Evolutionary conservation across 1,140 invertebrate species (phyloP).

Genomic region (Hylaeus volcanicus): DNA sequence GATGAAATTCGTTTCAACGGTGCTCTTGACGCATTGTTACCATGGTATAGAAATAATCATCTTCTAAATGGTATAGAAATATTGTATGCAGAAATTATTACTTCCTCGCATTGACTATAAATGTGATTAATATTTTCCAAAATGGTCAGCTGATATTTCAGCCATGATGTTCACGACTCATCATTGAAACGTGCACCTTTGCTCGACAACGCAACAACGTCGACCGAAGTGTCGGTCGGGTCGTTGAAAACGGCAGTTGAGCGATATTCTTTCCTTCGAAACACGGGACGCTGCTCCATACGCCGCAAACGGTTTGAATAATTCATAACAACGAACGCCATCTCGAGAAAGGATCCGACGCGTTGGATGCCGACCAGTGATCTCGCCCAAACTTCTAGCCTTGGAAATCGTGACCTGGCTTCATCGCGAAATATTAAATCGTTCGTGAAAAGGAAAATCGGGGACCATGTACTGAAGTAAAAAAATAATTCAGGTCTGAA

Average conservation of each 20-base stretch:
- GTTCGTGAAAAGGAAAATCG: neutral
- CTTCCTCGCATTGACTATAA: too few species aligned
- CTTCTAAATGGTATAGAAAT: too few species aligned
- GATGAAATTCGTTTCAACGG: too few species aligned
- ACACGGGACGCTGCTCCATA: neutral
- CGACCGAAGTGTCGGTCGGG: neutral
- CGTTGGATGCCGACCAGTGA: neutral
- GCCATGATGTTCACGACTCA: neutral
- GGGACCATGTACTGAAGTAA: too few species aligned
- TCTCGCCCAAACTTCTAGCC: neutral
- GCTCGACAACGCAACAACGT: too few species aligned
- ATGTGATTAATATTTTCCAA: neutral
- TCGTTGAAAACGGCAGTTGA: conserved; percentile 1
- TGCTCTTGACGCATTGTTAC: too few species aligned
- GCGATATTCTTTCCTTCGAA: neutral
- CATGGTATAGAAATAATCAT: too few species aligned
- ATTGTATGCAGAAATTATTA: too few species aligned
- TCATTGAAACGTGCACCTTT: neutral
- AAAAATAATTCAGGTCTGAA: too few species aligned
- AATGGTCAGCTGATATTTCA: too few species aligned
- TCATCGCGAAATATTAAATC: neutral
- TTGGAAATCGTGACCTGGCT: neutral
- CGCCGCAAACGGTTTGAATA: conserved; percentile 4
- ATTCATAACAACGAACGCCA: neutral
- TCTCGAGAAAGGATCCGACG: neutral